Base-by-base conservation (phyloP, 2,888 invertebrate species). In the Galerucella calmariensis region DNA sequence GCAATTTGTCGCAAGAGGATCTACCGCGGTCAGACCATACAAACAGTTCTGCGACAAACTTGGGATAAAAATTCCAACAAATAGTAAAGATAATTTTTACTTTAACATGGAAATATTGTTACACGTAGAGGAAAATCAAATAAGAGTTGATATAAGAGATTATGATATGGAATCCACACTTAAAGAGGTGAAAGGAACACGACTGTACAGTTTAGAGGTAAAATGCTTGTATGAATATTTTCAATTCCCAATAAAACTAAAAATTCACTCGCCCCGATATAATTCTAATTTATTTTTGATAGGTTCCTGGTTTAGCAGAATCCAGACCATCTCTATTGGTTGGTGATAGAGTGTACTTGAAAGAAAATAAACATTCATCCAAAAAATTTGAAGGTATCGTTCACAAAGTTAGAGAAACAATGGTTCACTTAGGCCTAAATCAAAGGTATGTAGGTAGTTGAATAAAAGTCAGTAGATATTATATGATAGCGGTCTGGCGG, bases 281-380 rank as follows among this genome's bases (percentile, higher is more conserved):
- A 61, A 61, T 61, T 27, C 12, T 27, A 65, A 48, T 66, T 48
- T 67, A 16, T 14, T 35, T 68, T 62, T 63, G 75, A 66, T 70
- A 86, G 85, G 85, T 87, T 27, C 84, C 86, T 48, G 86, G 84
- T 24, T 77, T 87, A 53, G 84, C 85, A 5, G 87, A 87, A 80
- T 82, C 83, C 24, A 80, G 86, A 35, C 87, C 87, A 1, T 86
- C 86, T 24, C 73, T 87, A 48, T 67, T 86, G 12, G 77, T 79
- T 53, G 81, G 83, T 65, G 87, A 87, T 76, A 76, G 79, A 24
- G 82, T 87, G 27, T 82, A 79, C 63, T 75, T 85, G 14, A 82
- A 79, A 77, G 76, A 77, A 67, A 61, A 66, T 11, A 74, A 73
- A 61, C 27, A 56, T 27, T 76, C 76, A 53, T 73, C 27, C 27